These are phyloP conservation scores for Oryzaephilus surinamensis DNA, from an alignment of 1,140 invertebrate genomes.

Conservation along the genomic window DNA sequence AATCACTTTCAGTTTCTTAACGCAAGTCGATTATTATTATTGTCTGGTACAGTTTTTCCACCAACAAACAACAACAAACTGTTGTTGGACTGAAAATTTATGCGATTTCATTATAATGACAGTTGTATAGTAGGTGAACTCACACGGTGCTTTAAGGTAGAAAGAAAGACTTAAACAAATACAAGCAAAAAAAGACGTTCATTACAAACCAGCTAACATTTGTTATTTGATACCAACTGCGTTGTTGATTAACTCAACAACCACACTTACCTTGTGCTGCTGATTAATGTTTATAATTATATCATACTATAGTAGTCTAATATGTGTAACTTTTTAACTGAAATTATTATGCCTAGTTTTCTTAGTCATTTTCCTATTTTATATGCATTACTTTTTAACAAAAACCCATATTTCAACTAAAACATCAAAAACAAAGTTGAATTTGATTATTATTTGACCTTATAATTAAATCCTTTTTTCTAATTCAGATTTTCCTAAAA, in stretches of 20 bases:
- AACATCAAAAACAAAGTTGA: constrained; percentile 9
- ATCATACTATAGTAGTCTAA: constrained; percentile 9
- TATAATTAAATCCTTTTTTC: constrained; percentile 1
- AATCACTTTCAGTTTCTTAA: too few relatives aligned
- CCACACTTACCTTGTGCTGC: constrained; percentile 12
- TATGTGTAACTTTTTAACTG: constrained; percentile 6
- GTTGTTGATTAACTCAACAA: constrained; percentile 19
- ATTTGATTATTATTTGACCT: constrained; percentile 5
- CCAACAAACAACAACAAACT: too few relatives aligned
- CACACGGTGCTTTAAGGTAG: too few relatives aligned
- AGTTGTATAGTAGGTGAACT: too few relatives aligned
- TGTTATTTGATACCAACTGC: constrained; percentile 17
- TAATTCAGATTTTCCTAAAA: constrained; percentile 3
- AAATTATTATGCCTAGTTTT: constrained; percentile 7
- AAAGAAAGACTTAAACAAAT: too few relatives aligned
- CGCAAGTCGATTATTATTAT: too few relatives aligned
- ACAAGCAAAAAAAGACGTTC: background rate
- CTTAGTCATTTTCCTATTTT: constrained; percentile 6
- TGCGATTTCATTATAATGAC: too few relatives aligned
- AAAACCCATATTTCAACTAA: constrained; percentile 6
- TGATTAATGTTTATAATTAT: constrained; percentile 20
- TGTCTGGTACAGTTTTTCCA: too few relatives aligned
- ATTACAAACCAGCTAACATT: constrained; percentile 12
- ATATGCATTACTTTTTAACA: constrained; percentile 2
- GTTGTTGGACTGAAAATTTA: too few relatives aligned